A percentile compares a stretch with the other conserved stretches of the same genome.
phyloP scores from a whole-genome alignment of 2,888 invertebrate species.

The Plebejus argus region DNA sequence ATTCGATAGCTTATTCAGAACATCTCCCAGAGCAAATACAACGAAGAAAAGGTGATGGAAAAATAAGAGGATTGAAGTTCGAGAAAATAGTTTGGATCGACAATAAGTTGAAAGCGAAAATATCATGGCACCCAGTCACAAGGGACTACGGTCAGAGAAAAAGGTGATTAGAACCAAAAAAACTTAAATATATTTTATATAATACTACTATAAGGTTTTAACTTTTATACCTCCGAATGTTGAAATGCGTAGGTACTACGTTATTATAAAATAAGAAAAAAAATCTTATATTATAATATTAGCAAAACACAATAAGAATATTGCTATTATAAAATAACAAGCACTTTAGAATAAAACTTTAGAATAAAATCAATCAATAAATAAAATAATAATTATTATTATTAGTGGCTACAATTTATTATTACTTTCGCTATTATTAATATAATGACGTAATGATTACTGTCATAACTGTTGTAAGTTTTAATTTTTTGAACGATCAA shows the following conservation, averaged over 20 bases:
- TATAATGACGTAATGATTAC: too few relatives aligned
- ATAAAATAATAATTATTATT: too few relatives aligned
- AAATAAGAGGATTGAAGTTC: conserved; percentile 61
- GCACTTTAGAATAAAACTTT: not conserved
- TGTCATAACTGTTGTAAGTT: too few relatives aligned
- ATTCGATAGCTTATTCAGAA: conserved; percentile 49
- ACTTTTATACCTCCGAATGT: too few relatives aligned
- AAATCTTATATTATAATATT: not conserved
- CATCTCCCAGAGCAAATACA: conserved; percentile 55
- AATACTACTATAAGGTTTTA: not conserved
- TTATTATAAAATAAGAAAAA: too few relatives aligned
- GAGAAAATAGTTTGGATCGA: conserved; percentile 69
- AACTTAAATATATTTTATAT: too few relatives aligned
- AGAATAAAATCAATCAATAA: not conserved
- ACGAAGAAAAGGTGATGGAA: conserved; percentile 51
- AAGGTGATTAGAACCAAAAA: conserved; percentile 49
- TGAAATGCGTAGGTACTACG: too few relatives aligned
- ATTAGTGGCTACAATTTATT: too few relatives aligned
- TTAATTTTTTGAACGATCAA: too few relatives aligned
- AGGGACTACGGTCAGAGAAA: conserved; percentile 51
- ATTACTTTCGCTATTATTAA: too few relatives aligned
- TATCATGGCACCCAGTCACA: conserved; percentile 63
- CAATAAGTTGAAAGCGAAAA: conserved; percentile 64
- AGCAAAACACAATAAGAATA: not conserved
- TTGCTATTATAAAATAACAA: not conserved